Base-by-base conservation (phyloP, 2,113 vertebrate species). In the Hyperopisus bebe region DNA sequence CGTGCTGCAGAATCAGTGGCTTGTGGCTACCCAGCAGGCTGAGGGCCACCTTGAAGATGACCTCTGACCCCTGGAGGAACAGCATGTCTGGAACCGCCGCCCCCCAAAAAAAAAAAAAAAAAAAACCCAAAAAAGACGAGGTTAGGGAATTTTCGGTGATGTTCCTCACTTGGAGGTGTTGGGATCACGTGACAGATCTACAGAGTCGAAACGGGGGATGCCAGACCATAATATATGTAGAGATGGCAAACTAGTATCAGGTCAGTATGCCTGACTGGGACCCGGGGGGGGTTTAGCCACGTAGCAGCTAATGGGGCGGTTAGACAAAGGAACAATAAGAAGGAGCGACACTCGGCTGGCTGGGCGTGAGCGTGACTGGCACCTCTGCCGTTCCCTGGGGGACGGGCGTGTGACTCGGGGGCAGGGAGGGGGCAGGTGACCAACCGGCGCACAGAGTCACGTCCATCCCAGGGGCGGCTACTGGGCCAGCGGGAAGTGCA, bases 41-140 rank as follows among this genome's bases (percentile, higher is more conserved):
- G 92, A 99, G 92, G 53, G 97, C 97, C 91, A 99, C 98, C 94
- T 99, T 99, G 95, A 99, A 99, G 95, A 98, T 96, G 94, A 98
- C 97, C 92, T 99, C 98, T 90, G 97, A 95, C 88, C 98, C 98
- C 92, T 99, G 97, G 91, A 98, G 97, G 93, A 98, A 98, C 90
- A 99, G 94, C 97, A 98, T 97, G 93, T 99, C 98, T 99, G 93
- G 77, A 47, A 17, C 8, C 53, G 6, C 17, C 4, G 21, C 19
- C 21, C 21, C 53, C 19, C 58, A 88, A 46, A 19, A 87, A 87
- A 17, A 10, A 21, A 51, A 35, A 0, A 5, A n/a, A 11, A 44
- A n/a, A n/a, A n/a, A n/a, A n/a, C 27, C 15, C 9, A 83, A 46
- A 46, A 44, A 46, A 10, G 82, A 48, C 24, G 13, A 19, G 21